Percentiles rank a stretch among this genome's conserved stretches.
Conservation (phyloP, 2,797 vertebrate genomes). For the Sparidentex hasta region DNA sequence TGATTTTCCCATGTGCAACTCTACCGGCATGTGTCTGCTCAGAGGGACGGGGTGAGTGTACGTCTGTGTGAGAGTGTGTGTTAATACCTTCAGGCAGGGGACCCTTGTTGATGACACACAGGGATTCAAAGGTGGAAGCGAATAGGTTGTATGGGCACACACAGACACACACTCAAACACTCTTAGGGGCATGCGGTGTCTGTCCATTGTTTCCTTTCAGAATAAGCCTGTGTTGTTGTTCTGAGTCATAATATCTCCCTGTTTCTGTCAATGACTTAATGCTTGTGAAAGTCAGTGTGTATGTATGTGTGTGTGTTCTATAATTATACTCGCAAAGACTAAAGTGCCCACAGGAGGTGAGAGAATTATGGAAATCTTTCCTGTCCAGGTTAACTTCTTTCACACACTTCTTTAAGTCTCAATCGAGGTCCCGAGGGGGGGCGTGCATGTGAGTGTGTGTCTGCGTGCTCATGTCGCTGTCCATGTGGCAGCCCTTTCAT, state of each 20-base stretch:
- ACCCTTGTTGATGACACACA: constrained; percentile 22
- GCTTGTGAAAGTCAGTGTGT: constrained; percentile 17
- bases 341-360: constrained; percentile 12
- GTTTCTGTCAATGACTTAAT: constrained; percentile 36
- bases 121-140: constrained; percentile 27
- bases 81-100: constrained; percentile 26
- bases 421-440: neutral
- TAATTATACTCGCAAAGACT: neutral
- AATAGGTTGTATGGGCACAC: constrained; percentile 6
- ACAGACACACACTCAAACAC: neutral
- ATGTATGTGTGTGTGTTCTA: constrained; percentile 17
- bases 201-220: constrained; percentile 30
- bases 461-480: constrained; percentile 18
- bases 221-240: constrained; percentile 36
- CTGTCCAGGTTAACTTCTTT: neutral
- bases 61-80: constrained; percentile 25
- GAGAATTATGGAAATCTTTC: neutral
- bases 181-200: constrained; percentile 16
- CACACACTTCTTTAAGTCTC: neutral
- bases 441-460: constrained; percentile 7
- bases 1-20: constrained; percentile 48
- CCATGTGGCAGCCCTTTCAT: constrained; percentile 52
- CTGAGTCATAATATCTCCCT: constrained; percentile 34
- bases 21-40: constrained; percentile 26
- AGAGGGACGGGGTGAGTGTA: constrained; percentile 5